Percentiles rank a stretch among this genome's conserved stretches.
Evolutionary conservation across 1,140 invertebrate genomes (phyloP).

Genomic region (Megathymus violae): DNA sequence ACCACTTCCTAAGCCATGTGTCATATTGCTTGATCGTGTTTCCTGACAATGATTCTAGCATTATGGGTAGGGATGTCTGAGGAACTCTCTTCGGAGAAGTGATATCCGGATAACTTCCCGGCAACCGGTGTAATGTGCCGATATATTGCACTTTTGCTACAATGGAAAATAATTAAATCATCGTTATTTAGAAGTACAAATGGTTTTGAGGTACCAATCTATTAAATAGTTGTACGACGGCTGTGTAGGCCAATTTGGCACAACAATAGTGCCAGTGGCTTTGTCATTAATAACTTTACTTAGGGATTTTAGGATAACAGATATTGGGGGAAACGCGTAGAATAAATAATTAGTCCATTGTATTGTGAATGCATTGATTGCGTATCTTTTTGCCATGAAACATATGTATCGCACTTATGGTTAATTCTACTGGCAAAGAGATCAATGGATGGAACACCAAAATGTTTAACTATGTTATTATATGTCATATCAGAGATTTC

Average conservation of each 20-base stretch:
- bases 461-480: not conserved
- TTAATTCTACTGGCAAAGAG: constrained; percentile 29
- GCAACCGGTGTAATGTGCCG: constrained; percentile 45
- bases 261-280: constrained; percentile 44
- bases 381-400: constrained; percentile 33
- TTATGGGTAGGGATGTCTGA: constrained; percentile 13
- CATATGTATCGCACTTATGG: constrained; percentile 34
- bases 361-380: constrained; percentile 36
- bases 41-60: constrained; percentile 34
- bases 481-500: not conserved
- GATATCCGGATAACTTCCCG: constrained; percentile 39
- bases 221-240: constrained; percentile 48
- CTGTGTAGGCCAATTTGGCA: constrained; percentile 46
- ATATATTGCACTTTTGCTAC: constrained; percentile 18
- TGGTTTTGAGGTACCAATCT: constrained; percentile 21
- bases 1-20: constrained; percentile 36
- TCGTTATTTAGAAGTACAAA: constrained; percentile 29
- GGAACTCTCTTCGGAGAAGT: constrained; percentile 28
- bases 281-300: constrained; percentile 42
- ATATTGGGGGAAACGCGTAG: constrained; percentile 48
- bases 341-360: constrained; percentile 25
- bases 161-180: constrained; percentile 33
- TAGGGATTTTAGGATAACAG: constrained; percentile 37
- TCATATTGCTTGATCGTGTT: constrained; percentile 39
- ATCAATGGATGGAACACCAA: constrained; percentile 25